Evolutionary conservation across 2,888 invertebrate species (phyloP).

Genomic region (Colletes collaris): DNA sequence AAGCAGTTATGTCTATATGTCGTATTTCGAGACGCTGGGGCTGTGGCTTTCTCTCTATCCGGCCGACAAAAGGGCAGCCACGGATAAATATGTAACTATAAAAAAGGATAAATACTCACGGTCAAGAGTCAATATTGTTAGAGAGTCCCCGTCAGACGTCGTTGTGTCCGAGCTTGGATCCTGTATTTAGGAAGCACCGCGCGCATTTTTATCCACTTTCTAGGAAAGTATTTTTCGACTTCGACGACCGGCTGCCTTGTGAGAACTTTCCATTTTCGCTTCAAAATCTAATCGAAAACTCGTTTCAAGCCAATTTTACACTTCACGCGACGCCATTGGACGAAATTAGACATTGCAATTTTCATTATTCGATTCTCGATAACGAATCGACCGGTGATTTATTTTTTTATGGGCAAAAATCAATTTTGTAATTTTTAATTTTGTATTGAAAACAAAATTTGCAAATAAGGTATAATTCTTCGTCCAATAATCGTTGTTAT

Average conservation of each 20-base stretch:
- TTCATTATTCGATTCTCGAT: too few relatives aligned
- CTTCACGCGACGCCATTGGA: too few relatives aligned
- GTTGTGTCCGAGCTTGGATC: constrained; percentile 37
- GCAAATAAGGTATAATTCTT: too few relatives aligned
- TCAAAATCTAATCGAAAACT: background rate
- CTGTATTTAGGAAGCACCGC: constrained; percentile 60
- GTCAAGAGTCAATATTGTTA: constrained; percentile 78
- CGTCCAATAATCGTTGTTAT: too few relatives aligned
- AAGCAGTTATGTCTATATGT: constrained; percentile 73
- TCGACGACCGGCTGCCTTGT: constrained; percentile 2
- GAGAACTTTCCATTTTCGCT: background rate
- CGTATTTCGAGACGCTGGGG: constrained; percentile 52
- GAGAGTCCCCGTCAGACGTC: constrained; percentile 65
- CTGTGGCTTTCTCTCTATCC: constrained; percentile 60
- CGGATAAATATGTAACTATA: constrained; percentile 71
- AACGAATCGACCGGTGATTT: too few relatives aligned
- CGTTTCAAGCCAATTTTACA: too few relatives aligned
- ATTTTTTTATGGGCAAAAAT: too few relatives aligned
- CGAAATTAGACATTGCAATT: too few relatives aligned
- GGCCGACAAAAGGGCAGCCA: constrained; percentile 71
- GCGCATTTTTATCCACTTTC: constrained; percentile 60
- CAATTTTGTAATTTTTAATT: too few relatives aligned
- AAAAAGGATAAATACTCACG: constrained; percentile 76
- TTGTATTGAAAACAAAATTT: too few relatives aligned
- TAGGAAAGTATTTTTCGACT: constrained; percentile 41